Conservation (phyloP, 2,888 invertebrate species). For the Polia nebulosa region DNA sequence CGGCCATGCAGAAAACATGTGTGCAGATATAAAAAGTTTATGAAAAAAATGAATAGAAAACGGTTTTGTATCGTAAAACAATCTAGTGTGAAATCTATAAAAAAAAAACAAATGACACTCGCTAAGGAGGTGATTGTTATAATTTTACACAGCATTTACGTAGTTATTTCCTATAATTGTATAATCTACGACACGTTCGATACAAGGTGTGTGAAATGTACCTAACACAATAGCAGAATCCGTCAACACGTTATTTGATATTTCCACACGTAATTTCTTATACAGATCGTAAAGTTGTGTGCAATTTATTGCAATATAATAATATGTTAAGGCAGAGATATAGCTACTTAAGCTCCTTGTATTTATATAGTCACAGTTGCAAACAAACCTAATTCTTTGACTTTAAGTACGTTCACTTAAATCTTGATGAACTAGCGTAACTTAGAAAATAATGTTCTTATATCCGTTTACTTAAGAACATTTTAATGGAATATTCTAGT, state of each 20-base stretch:
- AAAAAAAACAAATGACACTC: slow-evolving; percentile 27
- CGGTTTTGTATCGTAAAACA: slow-evolving; percentile 5
- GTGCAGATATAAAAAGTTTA: slow-evolving; percentile 7
- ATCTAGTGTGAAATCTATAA: slow-evolving; percentile 9
- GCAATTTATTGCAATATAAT: not conserved
- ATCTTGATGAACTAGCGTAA: not conserved
- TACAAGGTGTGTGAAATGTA: slow-evolving; percentile 25
- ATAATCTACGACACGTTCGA: slow-evolving; percentile 6
- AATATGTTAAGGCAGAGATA: not conserved
- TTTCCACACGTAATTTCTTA: slow-evolving; percentile 39
- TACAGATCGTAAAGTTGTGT: slow-evolving; percentile 10
- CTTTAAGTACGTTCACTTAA: not conserved
- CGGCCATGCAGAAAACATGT: slow-evolving; percentile 24
- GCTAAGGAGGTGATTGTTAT: slow-evolving; percentile 5
- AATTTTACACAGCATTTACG: slow-evolving; percentile 2
- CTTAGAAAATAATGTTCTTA: not conserved
- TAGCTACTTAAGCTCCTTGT: no score
- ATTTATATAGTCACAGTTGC: not conserved
- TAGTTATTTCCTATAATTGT: slow-evolving; percentile 23
- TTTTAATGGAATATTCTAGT: not conserved
- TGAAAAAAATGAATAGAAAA: not conserved
- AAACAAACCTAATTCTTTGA: not conserved
- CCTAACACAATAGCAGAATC: slow-evolving; percentile 42
- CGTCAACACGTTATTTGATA: slow-evolving; percentile 36
- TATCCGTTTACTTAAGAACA: not conserved